These are phyloP conservation scores for Agrilus mali DNA, from an alignment of 2,888 invertebrate species.

Conservation along the genomic window DNA sequence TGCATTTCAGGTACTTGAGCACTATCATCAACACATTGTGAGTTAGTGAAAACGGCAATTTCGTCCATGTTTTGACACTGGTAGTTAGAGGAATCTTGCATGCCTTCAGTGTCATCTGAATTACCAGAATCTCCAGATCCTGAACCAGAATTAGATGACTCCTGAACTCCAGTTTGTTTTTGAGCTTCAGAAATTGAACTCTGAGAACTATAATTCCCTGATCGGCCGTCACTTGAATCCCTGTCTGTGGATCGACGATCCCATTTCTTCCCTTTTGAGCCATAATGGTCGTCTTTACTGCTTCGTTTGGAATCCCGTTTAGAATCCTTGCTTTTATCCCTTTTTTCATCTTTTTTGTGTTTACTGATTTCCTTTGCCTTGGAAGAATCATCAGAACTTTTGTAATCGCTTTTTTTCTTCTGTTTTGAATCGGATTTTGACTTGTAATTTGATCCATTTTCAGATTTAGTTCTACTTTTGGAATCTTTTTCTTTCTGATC, in stretches of 20 bases:
- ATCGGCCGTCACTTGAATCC: slow-evolving; percentile 63
- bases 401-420: slow-evolving; percentile 13
- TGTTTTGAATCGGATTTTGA: not conserved
- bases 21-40: not conserved
- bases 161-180: slow-evolving; percentile 17
- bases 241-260: slow-evolving; percentile 63
- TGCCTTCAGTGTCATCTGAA: slow-evolving; percentile 21
- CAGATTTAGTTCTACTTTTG: slow-evolving; percentile 5
- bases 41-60: not conserved
- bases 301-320: slow-evolving; percentile 18
- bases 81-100: not conserved
- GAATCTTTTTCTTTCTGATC: slow-evolving; percentile 14
- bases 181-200: slow-evolving; percentile 30
- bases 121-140: slow-evolving; percentile 28
- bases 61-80: not conserved
- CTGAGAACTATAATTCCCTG: slow-evolving; percentile 30
- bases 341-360: slow-evolving; percentile 21
- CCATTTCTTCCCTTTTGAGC: slow-evolving; percentile 48
- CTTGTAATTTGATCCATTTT: slow-evolving; percentile 1
- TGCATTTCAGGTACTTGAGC: slow-evolving; percentile 6
- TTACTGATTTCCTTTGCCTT: slow-evolving; percentile 7
- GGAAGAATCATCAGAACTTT: slow-evolving; percentile 6
- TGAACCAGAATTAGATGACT: slow-evolving; percentile 17
- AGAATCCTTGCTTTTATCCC: slow-evolving; percentile 15
- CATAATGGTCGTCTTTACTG: slow-evolving; percentile 56